Base-by-base conservation (phyloP, 2,113 vertebrate genomes). In the Spheniscus mendiculus region DNA sequence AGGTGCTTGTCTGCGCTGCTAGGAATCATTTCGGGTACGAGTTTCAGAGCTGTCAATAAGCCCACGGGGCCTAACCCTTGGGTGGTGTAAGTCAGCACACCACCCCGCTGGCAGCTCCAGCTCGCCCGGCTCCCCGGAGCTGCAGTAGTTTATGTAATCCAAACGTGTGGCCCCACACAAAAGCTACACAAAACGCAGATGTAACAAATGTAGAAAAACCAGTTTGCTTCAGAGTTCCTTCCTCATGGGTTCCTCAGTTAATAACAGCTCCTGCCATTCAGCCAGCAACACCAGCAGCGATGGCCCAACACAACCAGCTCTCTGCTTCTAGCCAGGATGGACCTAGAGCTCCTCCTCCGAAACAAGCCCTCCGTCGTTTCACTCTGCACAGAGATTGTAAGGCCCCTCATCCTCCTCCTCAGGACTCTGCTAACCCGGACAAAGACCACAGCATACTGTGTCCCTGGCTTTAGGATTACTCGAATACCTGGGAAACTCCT, bases 181-280 rank as follows among this genome's bases (percentile, higher is more conserved):
- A 50, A 73, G 12, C 50, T 3, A 6, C 12, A 1, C 1, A 2
- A 6, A 61, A 55, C 18, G 11, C 2, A 9, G 32, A 40, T 0
- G 1, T 10, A 29, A 9, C 23, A 22, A 4, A 21, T 3, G 21
- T 4, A 53, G 53, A 16, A 45, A 92, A 61, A 1, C 2, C 3
- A 34, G 42, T 59, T 55, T 29, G 32, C 13, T 58, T 44, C 56
- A 2, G 17, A 19, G 25, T 25, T 74, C 16, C 6, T 29, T 20
- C 26, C 17, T 34, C 3, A 1, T 4, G 25, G 40, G 52, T 49
- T 47, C 40, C 15, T 44, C 5, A 0, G 0, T 21, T 17, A 10
- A 34, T 10, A 36, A 1, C 44, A 11, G 71, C 38, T 53, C n/a
- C 70, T 15, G 72, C 45, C 17, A 2, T 21, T 18, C 38, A 18